phyloP scores from a whole-genome alignment of 2,113 vertebrate species.

The Phoenicopterus ruber region DNA sequence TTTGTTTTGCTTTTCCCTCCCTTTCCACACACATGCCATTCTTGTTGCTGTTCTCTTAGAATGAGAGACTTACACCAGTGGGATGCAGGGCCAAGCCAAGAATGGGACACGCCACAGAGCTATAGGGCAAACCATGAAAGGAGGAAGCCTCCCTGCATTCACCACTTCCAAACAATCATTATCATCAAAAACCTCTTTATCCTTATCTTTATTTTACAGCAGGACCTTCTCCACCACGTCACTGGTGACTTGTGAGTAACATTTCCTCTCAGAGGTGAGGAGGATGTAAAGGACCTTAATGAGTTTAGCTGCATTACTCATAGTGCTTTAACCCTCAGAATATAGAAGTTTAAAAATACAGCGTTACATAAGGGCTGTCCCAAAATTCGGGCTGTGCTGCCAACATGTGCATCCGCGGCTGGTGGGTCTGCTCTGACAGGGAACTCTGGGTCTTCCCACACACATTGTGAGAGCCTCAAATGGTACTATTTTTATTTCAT shows the following conservation, averaged over 20 bases:
- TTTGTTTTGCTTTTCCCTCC: constrained; percentile 30
- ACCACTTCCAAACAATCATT: not conserved
- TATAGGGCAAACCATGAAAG: not conserved
- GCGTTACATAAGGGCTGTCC: not conserved
- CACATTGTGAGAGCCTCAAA: not conserved
- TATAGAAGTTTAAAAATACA: constrained; percentile 19
- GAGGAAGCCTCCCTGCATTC: not conserved
- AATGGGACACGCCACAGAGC: not conserved
- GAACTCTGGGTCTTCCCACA: constrained; percentile 15
- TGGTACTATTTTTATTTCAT: not conserved
- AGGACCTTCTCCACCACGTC: not conserved
- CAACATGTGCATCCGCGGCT: not conserved
- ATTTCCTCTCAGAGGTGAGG: not conserved
- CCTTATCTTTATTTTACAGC: not conserved
- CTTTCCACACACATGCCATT: not conserved
- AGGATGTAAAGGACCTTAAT: constrained; percentile 8
- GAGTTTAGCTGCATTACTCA: constrained; percentile 42
- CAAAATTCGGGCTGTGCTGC: constrained; percentile 17
- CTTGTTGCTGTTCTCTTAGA: not conserved
- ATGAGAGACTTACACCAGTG: not conserved
- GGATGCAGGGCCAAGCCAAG: not conserved
- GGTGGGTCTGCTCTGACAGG: not conserved
- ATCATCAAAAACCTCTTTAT: not conserved
- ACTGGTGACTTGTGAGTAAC: not conserved
- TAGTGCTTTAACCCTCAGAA: constrained; percentile 7